Evolutionary conservation across 1,140 invertebrate genomes (phyloP), one percentile per base, ranked within the genome.

Genomic region (Himalopsyche phryganea): DNA sequence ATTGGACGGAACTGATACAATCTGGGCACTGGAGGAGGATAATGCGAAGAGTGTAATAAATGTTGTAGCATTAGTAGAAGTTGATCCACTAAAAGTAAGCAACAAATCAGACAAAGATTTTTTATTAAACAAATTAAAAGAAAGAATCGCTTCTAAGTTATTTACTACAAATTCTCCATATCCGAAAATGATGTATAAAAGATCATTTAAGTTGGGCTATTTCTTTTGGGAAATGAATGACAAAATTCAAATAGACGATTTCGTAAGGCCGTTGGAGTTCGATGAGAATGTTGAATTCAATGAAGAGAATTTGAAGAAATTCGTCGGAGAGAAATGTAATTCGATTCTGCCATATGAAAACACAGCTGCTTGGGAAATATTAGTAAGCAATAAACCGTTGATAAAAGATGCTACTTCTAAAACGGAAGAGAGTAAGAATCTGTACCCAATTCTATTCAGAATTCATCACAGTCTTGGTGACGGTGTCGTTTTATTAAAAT

Each of bases 381-480:
- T 80, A 11, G 65, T 81, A 9, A 74, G 76, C 0, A 72, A 69
- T 61, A 67, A 72, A 59, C 69, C 61, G 41, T 56, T 71, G 23
- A 63, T 59, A 50, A 61, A 66, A 51, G 56, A 60, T 33, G 42
- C 63, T 4, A 53, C 50, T 17, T 41, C 58, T 60, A 52, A 42
- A 32, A 11, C 36, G 11, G 11, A 18, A 13, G 18, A 33, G 49
- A 11, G 52, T 51, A 65, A 63, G 53, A 53, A 64, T 48, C 60
- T 66, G 63, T 79, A 71, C 51, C 77, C 74, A 2, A 66, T 81
- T 36, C 58, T 81, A 48, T 79, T 80, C 57, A 72, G 78, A 58
- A 68, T 81, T 35, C 79, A 82, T 63, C 80, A 81, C 61, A 69
- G 73, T 6, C 56, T 81, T 6, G 79, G 78, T 1, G 79, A 82